Base-by-base conservation (phyloP, 2,888 invertebrate species). In the Eupithecia vulgata region DNA sequence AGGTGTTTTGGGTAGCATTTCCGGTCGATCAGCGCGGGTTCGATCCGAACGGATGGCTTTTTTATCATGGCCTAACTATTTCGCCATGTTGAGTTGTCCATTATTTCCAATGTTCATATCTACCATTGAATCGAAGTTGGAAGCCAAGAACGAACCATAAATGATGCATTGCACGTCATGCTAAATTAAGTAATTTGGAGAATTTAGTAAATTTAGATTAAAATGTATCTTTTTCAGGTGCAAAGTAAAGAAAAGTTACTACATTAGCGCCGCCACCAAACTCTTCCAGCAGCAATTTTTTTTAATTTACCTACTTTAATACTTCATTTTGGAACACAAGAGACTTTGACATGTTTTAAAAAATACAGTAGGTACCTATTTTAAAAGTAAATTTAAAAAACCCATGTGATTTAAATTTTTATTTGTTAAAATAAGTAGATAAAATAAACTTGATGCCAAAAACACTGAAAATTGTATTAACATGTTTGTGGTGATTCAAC, bases 391-490 rank as follows among this genome's bases (percentile, higher is more conserved):
- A 84, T 77, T 30, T 1, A 15, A 72, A 70, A 76, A 59, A 66
- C 37, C 42, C 5, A 61, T 88, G 86, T 89, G 90, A 91, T 90
- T 57, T 89, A 89, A 91, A 89, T 84, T 90, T 94, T 94, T 94
- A 91, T 93, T 94, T 89, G 89, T 92, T 92, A 94, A 94, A 94
- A 93, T 93, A 93, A 93, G 93, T 94, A 92, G 91, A 93, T 94
- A 93, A 94, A 94, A 94, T 94, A 92, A 93, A 92, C 90, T 92
- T 90, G 91, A 91, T 91, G 91, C 89, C 88, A 90, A 91, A 90
- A 94, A 93, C 92, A 92, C 93, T 90, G 88, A 88, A 68, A 90
- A 92, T 90, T 89, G 86, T 90, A 91, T 92, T 89, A 91, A 92
- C 90, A 90, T 88, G 84, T 85, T 85, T 87, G 84, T 85, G 84